These are phyloP conservation scores for Machaerirhynchus nigripectus DNA, from an alignment of 2,113 vertebrate genomes.

Conservation along the genomic window DNA sequence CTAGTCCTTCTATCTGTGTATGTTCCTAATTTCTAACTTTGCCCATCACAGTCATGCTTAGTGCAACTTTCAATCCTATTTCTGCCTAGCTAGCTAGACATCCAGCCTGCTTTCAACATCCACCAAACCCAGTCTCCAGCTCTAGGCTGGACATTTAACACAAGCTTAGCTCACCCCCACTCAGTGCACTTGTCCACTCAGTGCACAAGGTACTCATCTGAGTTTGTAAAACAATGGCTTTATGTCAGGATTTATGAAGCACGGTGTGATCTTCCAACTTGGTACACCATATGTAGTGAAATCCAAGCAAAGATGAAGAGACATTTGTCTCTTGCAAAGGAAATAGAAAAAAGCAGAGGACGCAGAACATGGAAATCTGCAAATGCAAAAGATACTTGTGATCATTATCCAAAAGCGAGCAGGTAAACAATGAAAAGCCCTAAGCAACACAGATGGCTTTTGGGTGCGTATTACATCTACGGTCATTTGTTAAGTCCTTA, in stretches of 20 bases:
- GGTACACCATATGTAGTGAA: not conserved
- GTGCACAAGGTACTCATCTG: not conserved
- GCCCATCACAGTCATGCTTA: not conserved
- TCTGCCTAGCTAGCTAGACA: not conserved
- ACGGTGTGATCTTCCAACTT: not conserved
- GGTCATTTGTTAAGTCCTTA: not conserved
- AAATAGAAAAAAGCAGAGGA: not conserved
- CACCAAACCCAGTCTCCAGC: not conserved
- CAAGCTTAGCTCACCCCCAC: not conserved
- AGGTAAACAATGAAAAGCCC: not conserved
- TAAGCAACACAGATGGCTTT: not conserved
- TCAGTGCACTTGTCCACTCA: not conserved
- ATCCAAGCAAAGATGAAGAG: not conserved
- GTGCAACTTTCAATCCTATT: not conserved
- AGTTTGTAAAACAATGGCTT: not conserved
- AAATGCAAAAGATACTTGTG: not conserved
- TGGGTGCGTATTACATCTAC: too few relatives aligned
- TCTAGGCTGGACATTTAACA: not conserved
- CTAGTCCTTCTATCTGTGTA: not conserved
- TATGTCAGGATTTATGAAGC: not conserved
- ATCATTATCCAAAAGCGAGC: not conserved
- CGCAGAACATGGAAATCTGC: not conserved
- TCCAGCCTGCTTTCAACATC: not conserved
- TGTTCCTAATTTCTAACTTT: not conserved
- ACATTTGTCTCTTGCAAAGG: not conserved